These are phyloP conservation scores for Porites rus DNA, from an alignment of 92 coral and sea anemone species.

Conservation along the genomic window DNA sequence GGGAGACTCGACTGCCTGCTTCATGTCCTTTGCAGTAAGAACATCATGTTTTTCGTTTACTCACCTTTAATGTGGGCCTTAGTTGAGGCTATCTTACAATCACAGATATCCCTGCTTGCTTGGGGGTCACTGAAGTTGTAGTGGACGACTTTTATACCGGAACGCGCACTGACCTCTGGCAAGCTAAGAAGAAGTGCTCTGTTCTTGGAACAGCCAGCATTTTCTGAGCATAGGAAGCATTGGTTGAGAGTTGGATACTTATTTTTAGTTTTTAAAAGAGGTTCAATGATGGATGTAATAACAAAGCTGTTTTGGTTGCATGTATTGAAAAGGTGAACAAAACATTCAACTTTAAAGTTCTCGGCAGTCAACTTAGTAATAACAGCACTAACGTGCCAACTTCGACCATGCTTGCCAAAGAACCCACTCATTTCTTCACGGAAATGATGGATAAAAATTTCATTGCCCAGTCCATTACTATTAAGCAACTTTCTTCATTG, in stretches of 20 bases:
- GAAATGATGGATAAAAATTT: conserved; percentile 24
- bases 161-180: conserved; percentile 34
- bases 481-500: conserved; percentile 23
- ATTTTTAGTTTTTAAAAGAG: conserved; percentile 18
- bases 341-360: conserved; percentile 59
- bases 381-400: conserved; percentile 76
- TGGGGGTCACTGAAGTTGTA: conserved; percentile 53
- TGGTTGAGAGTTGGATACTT: conserved; percentile 51
- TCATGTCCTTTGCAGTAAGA: conserved; percentile 50
- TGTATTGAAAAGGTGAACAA: conserved; percentile 55
- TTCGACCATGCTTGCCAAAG: conserved; percentile 64
- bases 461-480: conserved; percentile 56
- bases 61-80: conserved; percentile 54
- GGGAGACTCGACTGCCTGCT: conserved; percentile 47
- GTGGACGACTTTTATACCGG: conserved; percentile 46
- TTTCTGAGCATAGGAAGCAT: conserved; percentile 65
- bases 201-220: conserved; percentile 68
- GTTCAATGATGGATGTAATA: conserved; percentile 51
- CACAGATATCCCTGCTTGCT: conserved; percentile 56
- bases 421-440: conserved; percentile 67
- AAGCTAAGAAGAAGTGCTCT: conserved; percentile 56
- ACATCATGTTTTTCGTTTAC: conserved; percentile 61
- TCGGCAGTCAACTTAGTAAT: conserved; percentile 47
- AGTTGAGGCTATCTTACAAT: conserved; percentile 57
- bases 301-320: conserved; percentile 68